phyloP scores from a whole-genome alignment of 2,888 invertebrate species.

The Meiosimyza platycephala region DNA sequence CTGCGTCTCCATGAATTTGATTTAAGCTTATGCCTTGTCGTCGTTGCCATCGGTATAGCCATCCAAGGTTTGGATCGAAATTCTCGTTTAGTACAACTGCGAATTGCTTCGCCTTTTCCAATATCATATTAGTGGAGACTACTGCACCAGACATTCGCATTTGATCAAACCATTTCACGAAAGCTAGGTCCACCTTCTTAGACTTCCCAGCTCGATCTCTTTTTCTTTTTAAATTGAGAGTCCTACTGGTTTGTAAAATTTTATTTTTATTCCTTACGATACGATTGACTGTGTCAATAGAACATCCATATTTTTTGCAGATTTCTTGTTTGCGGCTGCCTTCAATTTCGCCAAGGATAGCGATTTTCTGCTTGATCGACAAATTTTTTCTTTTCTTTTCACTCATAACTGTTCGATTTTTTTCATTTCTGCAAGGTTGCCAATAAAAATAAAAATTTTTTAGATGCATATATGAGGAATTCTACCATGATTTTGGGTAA shows the following conservation, averaged over 20 bases:
- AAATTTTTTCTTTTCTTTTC: conserved; percentile 30
- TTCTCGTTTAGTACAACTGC: conserved; percentile 29
- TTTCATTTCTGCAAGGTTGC: background rate
- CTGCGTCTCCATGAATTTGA: conserved; percentile 27
- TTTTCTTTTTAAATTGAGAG: conserved; percentile 29
- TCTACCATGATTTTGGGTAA: conserved; percentile 16
- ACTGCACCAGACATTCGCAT: conserved; percentile 34
- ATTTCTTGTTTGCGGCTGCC: conserved; percentile 28
- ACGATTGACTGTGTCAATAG: conserved; percentile 20
- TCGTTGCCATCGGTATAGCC: conserved; percentile 37
- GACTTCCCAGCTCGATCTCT: conserved; percentile 24
- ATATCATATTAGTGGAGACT: conserved; percentile 31
- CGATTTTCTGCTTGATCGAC: conserved; percentile 26
- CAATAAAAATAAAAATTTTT: background rate
- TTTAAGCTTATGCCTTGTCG: conserved; percentile 35
- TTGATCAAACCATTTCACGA: conserved; percentile 39
- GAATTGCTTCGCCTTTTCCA: conserved; percentile 37
- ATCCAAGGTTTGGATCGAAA: conserved; percentile 35
- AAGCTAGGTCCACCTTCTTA: conserved; percentile 33
- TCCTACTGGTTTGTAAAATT: conserved; percentile 28
- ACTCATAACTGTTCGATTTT: conserved; percentile 23
- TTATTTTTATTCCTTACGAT: conserved; percentile 23
- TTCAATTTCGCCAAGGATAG: background rate
- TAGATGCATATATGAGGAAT: background rate
- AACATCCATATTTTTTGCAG: conserved; percentile 26